phyloP scores from a whole-genome alignment of 2,797 vertebrate genomes.

The Enteromius afrohamiltoni region DNA sequence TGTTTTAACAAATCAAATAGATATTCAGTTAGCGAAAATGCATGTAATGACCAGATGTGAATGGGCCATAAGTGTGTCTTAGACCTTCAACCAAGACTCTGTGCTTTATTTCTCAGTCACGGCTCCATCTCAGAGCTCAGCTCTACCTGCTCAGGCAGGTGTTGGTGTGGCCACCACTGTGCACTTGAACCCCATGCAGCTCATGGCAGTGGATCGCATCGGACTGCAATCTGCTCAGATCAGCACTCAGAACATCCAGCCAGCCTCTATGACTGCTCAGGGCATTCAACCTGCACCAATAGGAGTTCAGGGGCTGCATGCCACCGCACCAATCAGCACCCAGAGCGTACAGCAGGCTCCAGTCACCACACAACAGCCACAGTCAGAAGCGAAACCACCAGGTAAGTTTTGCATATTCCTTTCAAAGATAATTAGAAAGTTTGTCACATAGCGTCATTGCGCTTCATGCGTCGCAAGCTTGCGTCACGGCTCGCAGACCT shows the following conservation, averaged over 20 bases:
- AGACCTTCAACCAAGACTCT: constrained; percentile 5
- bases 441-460: too few species aligned
- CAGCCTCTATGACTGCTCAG: constrained; percentile 85
- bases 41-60: background rate
- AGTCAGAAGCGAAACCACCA: constrained; percentile 86
- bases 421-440: background rate
- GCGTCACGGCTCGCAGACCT: too few species aligned
- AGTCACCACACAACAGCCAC: constrained; percentile 78
- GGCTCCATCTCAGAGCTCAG: constrained; percentile 93
- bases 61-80: background rate
- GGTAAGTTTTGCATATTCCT: constrained; percentile 72
- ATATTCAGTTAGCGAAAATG: background rate
- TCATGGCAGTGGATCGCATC: constrained; percentile 97
- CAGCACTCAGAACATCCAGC: constrained; percentile 91
- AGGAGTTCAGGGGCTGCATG: constrained; percentile 90
- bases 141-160: constrained; percentile 87
- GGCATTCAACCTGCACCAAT: constrained; percentile 91
- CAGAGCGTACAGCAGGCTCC: constrained; percentile 90
- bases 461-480: too few species aligned
- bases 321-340: constrained; percentile 83
- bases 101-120: constrained; percentile 77
- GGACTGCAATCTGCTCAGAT: constrained; percentile 92
- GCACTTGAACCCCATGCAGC: constrained; percentile 96
- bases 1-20: background rate
- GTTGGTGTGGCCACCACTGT: constrained; percentile 95